Base-by-base conservation (phyloP, 2,113 vertebrate species). In the Typhlomys cinereus region DNA sequence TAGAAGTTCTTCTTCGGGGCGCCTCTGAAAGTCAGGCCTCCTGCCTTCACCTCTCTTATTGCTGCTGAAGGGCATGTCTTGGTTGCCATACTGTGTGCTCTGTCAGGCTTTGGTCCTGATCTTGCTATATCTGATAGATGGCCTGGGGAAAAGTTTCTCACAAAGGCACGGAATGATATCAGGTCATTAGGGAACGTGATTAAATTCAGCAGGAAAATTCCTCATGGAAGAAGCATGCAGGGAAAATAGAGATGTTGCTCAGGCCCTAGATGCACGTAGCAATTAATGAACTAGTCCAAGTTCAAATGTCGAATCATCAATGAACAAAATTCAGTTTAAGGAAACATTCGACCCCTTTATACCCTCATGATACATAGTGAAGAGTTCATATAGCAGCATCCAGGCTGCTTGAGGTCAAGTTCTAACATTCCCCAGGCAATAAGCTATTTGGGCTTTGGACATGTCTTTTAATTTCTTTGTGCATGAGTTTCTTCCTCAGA, bases 401-500 rank as follows among this genome's bases (percentile, higher is more conserved):
- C 20, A 71, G 31, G 44, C 15, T 59, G 41, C 62, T 62, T 84
- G 27, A 17, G 10, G 79, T 92, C 41, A 88, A n/a, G 70, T 89
- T 44, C 71, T 76, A 10, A 27, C 11, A 73, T 75, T 92, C 34
- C 74, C 54, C 41, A 9, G 52, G 50, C 84, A 54, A 52, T 44
- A 21, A n/a, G 41, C 41, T 67, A 2, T 87, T 66, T 89, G 66
- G 46, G 18, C n/a, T n/a, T 91, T 71, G 34, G n/a, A 17, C 4
- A 89, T 81, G 52, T 91, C 54, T 29, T 88, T 92, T 61, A 13
- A 64, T 90, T 83, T 90, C 39, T 57, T 75, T 52, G 57, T 79
- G 23, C 13, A 2, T 73, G 48, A 78, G 59, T 70, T 82, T 85
- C 44, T 52, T 93, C 27, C 20, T 62, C 18, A 18, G 67, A 89